Evolutionary conservation across 2,113 vertebrate species (phyloP).

Genomic region (Sapajus apella): DNA sequence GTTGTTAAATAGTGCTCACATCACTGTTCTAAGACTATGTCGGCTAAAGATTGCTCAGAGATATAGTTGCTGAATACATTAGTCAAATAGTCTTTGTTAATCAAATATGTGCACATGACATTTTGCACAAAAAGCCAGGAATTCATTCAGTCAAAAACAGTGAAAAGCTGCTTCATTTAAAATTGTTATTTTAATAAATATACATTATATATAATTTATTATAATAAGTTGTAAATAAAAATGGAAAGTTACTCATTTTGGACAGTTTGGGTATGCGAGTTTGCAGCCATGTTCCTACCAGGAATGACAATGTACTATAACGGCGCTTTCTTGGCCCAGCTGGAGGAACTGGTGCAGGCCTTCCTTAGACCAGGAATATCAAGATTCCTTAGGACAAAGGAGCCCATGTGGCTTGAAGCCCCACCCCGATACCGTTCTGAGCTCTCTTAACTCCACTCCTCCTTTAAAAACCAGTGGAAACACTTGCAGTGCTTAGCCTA

Average conservation of each 20-base stretch:
- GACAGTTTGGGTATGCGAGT: not conserved
- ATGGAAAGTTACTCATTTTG: not conserved
- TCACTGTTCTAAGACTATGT: not conserved
- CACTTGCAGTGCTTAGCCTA: not conserved
- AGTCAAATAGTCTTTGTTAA: conserved; percentile 20
- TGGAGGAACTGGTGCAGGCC: not conserved
- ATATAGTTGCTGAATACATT: not conserved
- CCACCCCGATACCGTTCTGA: not conserved
- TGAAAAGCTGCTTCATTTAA: not conserved
- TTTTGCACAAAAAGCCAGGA: conserved; percentile 1
- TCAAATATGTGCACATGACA: not conserved
- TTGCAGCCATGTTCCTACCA: not conserved
- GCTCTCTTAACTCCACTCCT: not conserved
- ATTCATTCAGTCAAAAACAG: not conserved
- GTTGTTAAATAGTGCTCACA: not conserved
- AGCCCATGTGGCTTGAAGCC: not conserved
- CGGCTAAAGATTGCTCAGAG: not conserved
- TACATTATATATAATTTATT: not conserved
- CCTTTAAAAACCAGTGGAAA: not conserved
- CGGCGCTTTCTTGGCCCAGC: not conserved
- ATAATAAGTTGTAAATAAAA: not conserved
- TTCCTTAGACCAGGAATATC: not conserved
- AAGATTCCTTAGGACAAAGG: not conserved
- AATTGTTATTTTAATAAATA: not conserved
- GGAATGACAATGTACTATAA: not conserved